phyloP scores from a whole-genome alignment of 2,888 invertebrate genomes.

The Melangyna quadrimaculata region DNA sequence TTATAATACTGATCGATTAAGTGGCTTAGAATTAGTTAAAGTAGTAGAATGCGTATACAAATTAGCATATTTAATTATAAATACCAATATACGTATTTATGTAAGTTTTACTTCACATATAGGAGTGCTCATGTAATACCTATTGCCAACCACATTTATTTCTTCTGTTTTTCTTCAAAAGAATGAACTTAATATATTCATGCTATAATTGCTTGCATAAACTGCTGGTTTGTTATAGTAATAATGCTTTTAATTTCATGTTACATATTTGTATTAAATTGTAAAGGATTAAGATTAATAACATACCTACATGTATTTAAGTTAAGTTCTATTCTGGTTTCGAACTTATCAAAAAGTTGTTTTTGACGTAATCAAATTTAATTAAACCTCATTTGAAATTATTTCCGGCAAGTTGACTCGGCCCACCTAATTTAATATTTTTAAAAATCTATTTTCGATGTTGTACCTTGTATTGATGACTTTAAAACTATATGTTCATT shows the following conservation, averaged over 20 bases:
- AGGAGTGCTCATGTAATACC: background rate
- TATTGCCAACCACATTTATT: background rate
- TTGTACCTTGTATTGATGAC: no score
- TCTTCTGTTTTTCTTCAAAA: background rate
- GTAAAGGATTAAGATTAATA: background rate
- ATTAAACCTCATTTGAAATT: no score
- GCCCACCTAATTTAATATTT: no score
- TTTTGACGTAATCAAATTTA: no score
- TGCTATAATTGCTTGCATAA: background rate
- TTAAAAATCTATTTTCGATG: no score
- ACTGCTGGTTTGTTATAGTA: background rate
- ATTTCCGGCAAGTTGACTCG: no score
- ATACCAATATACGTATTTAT: background rate
- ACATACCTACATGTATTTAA: background rate
- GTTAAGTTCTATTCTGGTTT: background rate
- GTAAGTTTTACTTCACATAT: background rate
- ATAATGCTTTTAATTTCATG: background rate
- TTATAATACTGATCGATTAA: slow-evolving; percentile 16
- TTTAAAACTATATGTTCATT: no score
- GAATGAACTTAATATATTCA: background rate
- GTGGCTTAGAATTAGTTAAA: background rate
- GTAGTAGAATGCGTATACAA: slow-evolving; percentile 26
- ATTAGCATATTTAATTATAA: slow-evolving; percentile 16
- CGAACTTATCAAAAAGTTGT: background rate
- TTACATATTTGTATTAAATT: no score